Percentiles rank a stretch among this genome's conserved stretches.
These are phyloP conservation scores for Crotalus tigris DNA, from an alignment of 2,113 vertebrate species.

Conservation along the genomic window DNA sequence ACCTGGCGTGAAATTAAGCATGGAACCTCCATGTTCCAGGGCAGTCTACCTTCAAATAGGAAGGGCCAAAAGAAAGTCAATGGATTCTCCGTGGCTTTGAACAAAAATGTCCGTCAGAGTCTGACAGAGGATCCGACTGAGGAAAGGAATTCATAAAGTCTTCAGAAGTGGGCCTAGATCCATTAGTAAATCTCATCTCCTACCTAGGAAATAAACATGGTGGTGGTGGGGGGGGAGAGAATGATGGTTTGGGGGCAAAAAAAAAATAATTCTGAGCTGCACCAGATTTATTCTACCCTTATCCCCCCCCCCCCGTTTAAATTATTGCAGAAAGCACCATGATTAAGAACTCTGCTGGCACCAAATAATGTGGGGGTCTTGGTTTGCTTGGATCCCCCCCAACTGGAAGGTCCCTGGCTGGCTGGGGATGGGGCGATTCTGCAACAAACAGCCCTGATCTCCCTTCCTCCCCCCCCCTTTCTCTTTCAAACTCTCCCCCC, in stretches of 20 bases:
- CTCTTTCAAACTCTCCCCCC: fast-evolving
- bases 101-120: background rate
- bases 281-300: background rate
- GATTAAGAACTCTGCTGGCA: background rate
- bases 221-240: background rate
- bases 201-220: background rate
- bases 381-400: background rate
- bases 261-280: too few species aligned
- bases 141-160: background rate
- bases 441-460: background rate
- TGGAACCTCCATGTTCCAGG: background rate
- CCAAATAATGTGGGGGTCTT: background rate
- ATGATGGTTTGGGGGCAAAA: background rate
- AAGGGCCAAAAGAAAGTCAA: background rate
- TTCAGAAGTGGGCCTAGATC: background rate
- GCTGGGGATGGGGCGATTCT: background rate
- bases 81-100: background rate
- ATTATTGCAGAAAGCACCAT: background rate
- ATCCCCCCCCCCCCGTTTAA: background rate
- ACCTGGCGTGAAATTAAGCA: background rate
- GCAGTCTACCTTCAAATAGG: background rate
- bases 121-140: background rate
- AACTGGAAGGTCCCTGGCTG: background rate
- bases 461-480: background rate
- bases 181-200: background rate